Conservation (phyloP, 2,797 vertebrate genomes). For the Moxostoma hubbsi region DNA sequence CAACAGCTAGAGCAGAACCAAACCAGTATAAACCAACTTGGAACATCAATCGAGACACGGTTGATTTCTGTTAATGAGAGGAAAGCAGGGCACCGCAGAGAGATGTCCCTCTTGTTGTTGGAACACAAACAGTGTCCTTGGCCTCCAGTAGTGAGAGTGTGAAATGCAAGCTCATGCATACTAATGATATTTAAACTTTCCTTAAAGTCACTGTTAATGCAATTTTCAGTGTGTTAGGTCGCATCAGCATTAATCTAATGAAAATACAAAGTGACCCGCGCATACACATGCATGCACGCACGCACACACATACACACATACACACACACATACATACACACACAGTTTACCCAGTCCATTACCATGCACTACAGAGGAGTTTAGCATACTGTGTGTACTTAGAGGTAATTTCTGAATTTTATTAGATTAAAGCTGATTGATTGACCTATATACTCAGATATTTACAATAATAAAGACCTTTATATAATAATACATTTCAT, state of each 20-base stretch:
- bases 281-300: slow-evolving; percentile 10
- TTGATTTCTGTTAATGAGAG: slow-evolving; percentile 68
- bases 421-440: slow-evolving; percentile 59
- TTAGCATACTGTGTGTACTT: slow-evolving; percentile 57
- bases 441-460: background rate
- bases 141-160: slow-evolving; percentile 59
- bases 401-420: slow-evolving; percentile 35
- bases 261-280: slow-evolving; percentile 68
- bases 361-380: slow-evolving; percentile 23
- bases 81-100: slow-evolving; percentile 54
- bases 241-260: slow-evolving; percentile 73
- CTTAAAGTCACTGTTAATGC: slow-evolving; percentile 76
- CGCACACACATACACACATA: no score
- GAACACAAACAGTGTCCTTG: slow-evolving; percentile 60
- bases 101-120: slow-evolving; percentile 61
- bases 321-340: no score
- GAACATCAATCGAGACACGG: background rate
- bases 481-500: no score
- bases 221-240: slow-evolving; percentile 64
- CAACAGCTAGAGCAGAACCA: no score
- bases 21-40: no score
- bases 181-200: slow-evolving; percentile 75
- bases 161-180: slow-evolving; percentile 73
- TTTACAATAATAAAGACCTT: background rate
- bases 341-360: background rate